Evolutionary conservation across 1,140 invertebrate species (phyloP), one percentile per base, ranked within the genome.

Genomic region (Pristionchus pacificus): DNA sequence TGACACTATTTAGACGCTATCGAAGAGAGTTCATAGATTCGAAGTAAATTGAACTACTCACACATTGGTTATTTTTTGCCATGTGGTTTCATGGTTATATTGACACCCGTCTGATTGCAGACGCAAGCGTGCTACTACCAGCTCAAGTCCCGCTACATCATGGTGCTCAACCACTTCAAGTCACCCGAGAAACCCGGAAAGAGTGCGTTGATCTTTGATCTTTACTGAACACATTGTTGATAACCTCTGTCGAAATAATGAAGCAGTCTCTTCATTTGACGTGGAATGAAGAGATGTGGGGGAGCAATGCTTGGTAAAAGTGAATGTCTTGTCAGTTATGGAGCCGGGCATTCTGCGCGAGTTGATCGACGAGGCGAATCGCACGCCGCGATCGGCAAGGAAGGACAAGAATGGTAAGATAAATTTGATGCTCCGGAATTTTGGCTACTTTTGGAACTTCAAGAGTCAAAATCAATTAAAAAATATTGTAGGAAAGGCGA

Each of bases 151-250:
- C 59, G 72, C 6, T 77, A 77, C 73, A 30, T 77, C 19, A 76
- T 77, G 74, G 65, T 77, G 25, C 57, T 77, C 3, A 77, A 77
- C 38, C 76, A 77, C 57, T 77, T 77, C 65, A 77, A 77, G 25
- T 76, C 75, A 1, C 69, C 75, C 0, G 65, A 65, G 29, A 76
- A 76, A 32, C 69, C 69, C 13, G 70, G 72, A 15, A 74, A 71
- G 60, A 72, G 73, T 74, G 24, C 30, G 60, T 70, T 49, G 38
- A 49, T 49, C 6, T 49, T 49, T 49, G 6, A 19, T 49, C 19
- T 49, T 49, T 19, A 13, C 38, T 49, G 6, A 6, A 49, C 38
- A 10, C 38, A n/a, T n/a, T n/a, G n/a, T n/a, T n/a, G n/a, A n/a
- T n/a, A n/a, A n/a, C n/a, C n/a, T n/a, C n/a, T n/a, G n/a, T n/a